These are phyloP conservation scores for Salvelinus alpinus DNA, from an alignment of 2,113 vertebrate genomes.

Conservation along the genomic window DNA sequence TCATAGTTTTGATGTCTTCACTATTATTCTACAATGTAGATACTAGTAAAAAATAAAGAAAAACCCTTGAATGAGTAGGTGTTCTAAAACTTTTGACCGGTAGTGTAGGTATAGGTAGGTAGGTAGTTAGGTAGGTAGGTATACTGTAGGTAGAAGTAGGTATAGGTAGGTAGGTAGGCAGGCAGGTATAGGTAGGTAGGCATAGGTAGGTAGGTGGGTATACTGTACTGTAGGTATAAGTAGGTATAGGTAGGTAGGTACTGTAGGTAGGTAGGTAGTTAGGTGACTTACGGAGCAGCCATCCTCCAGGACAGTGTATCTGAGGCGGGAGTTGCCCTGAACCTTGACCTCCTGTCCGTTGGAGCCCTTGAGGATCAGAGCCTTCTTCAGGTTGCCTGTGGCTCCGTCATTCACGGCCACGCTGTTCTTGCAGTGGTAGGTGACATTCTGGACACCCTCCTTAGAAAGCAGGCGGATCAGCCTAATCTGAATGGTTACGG, in stretches of 20 bases:
- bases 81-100: too few relatives aligned
- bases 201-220: too few relatives aligned
- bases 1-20: too few relatives aligned
- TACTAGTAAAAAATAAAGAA: too few relatives aligned
- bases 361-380: constrained; percentile 84
- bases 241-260: too few relatives aligned
- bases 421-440: constrained; percentile 92
- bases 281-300: constrained; percentile 80
- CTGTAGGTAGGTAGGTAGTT: background rate
- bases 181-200: too few relatives aligned
- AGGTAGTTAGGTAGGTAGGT: too few relatives aligned
- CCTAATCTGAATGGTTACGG: constrained; percentile 88
- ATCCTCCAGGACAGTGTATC: constrained; percentile 87
- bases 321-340: constrained; percentile 83
- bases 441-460: constrained; percentile 90
- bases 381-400: constrained; percentile 84
- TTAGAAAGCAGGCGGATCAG: constrained; percentile 92
- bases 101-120: too few relatives aligned
- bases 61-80: too few relatives aligned
- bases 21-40: too few relatives aligned
- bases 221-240: too few relatives aligned
- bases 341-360: constrained; percentile 93
- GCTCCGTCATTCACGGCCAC: constrained; percentile 86
- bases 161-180: background rate
- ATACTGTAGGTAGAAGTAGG: too few relatives aligned